phyloP scores from a whole-genome alignment of 37 sponge, comb jelly and placozoan genomes.

The Oscarella lobularis region DNA sequence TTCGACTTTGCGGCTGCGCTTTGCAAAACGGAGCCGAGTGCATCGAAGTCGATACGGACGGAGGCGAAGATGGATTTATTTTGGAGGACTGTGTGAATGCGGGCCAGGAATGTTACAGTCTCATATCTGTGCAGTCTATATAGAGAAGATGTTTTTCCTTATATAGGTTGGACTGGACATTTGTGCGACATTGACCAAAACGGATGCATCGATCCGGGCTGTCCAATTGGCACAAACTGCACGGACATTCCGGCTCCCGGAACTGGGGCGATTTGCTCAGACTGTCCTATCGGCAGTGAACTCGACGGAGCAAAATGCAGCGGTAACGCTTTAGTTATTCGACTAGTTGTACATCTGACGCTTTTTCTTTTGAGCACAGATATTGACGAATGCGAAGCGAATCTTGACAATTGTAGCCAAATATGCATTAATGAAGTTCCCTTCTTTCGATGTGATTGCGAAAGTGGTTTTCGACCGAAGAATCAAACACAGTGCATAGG shows the following conservation, averaged over 20 bases:
- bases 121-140: no score
- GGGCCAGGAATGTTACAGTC: no score
- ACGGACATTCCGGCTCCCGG: background rate
- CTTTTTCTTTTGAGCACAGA: background rate
- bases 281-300: background rate
- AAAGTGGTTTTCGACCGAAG: slow-evolving; percentile 21
- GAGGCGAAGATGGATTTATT: background rate
- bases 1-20: background rate
- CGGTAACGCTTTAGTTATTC: background rate
- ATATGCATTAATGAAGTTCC: slow-evolving; percentile 8
- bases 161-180: background rate
- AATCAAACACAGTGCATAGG: no score
- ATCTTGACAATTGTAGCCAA: slow-evolving; percentile 12
- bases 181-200: background rate
- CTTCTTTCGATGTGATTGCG: no score
- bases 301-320: background rate
- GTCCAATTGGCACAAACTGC: background rate
- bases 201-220: background rate
- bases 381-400: slow-evolving; percentile 19
- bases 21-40: background rate
- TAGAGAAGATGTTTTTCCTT: no score
- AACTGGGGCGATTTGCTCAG: background rate
- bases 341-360: background rate
- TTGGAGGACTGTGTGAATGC: background rate
- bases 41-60: background rate